Base-by-base conservation (phyloP, 2,797 vertebrate species). In the Rhinella marina region DNA sequence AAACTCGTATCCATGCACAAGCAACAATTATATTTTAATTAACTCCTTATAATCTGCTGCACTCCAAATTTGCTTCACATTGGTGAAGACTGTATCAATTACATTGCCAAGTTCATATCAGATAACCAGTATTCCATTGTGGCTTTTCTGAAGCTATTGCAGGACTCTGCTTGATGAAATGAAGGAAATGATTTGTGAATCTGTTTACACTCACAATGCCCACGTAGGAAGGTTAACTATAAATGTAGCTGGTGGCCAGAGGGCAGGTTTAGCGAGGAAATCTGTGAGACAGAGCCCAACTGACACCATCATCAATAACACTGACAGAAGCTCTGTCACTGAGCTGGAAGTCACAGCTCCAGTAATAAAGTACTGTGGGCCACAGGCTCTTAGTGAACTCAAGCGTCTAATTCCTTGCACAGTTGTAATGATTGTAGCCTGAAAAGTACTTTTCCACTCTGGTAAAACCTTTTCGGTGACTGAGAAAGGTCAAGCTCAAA, bases 321-420 rank as follows among this genome's bases (percentile, higher is more conserved):
- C 90, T 83, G 85, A 90, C 92, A 90, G 91, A 83, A 90, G 87
- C 88, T 91, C 12, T 1, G 73, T 83, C 88, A 86, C 86, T 0
- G 61, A 56, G 0, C 16, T 86, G 59, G 86, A 76, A 75, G 91
- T 90, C 81, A 87, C 0, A 0, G n/a, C 73, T 91, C 89, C 21
- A 85, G 68, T 91, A 90, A 92, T 78, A 90, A 90, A 92, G 90
- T 86, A 80, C 85, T 91, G 66, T 82, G 84, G 90, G 80, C 76
- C 64, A 21, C 1, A 21, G 81, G 88, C 90, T 81, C 12, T 73
- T 72, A 88, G 90, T 89, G 81, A 92, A 90, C 66, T 16, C 88
- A 89, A 77, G 88, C 88, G 72, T 89, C 80, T 89, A 86, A 89
- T 89, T 76, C 59, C 61, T 89, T 68, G 84, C 80, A 62, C 84